Evolutionary conservation across 2,113 vertebrate species (phyloP).

Genomic region (Malurus alboscapulatus): DNA sequence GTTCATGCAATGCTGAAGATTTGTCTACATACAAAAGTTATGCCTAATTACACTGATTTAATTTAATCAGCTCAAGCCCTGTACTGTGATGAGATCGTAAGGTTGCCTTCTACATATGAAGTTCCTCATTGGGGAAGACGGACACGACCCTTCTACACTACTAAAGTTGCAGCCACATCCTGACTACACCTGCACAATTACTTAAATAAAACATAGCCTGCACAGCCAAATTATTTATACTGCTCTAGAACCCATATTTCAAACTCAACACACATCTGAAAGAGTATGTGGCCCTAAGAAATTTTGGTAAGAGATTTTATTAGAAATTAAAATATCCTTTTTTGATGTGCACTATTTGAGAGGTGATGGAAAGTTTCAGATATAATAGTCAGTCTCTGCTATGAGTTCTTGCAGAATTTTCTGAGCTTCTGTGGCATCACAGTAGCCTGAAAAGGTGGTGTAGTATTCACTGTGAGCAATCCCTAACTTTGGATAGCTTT

Average conservation of each 20-base stretch:
- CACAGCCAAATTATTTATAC: not conserved
- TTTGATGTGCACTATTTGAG: not conserved
- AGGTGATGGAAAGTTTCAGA: not conserved
- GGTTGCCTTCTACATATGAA: not conserved
- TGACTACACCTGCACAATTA: not conserved
- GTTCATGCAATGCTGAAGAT: conserved; percentile 17
- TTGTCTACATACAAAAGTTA: conserved; percentile 41
- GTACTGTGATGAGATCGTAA: not conserved
- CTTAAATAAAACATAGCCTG: not conserved
- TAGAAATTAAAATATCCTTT: not conserved
- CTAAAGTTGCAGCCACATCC: not conserved
- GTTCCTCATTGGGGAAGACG: not conserved
- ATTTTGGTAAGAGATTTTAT: not conserved
- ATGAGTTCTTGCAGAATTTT: not conserved
- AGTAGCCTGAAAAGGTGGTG: not conserved
- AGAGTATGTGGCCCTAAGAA: not conserved
- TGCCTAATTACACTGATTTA: conserved; percentile 20
- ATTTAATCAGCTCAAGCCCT: conserved; percentile 21
- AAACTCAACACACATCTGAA: not conserved
- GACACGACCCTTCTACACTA: not conserved
- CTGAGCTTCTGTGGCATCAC: not conserved
- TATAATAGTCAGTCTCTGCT: not conserved
- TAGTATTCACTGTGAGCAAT: not conserved
- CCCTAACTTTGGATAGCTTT: not conserved
- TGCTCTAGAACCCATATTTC: not conserved